Base-by-base conservation (phyloP, 2,888 invertebrate genomes). In the Zelleria hepariella region DNA sequence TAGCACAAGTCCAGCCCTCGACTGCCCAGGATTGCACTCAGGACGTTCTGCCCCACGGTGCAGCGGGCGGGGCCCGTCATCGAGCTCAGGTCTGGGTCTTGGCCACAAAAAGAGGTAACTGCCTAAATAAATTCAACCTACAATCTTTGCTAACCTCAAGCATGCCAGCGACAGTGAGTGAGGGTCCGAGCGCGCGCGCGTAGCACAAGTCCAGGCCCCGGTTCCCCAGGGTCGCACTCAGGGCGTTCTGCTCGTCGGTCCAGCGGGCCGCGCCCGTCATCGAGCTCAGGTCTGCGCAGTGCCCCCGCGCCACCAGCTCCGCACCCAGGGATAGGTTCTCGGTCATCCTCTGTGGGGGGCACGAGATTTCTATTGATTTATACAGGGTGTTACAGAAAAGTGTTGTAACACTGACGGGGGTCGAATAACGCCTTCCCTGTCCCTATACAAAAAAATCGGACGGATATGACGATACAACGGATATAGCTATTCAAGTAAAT, bases 151-250 rank as follows among this genome's bases (percentile, higher is more conserved):
- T 47, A 18, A 85, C 87, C 78, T 88, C 88, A 2, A 88, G 72
- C 86, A 87, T 82, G 23, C 83, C 82, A 49, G 86, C 82, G 6
- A 86, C 81, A 0, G 86, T 83, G n/a, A 88, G 76, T 57, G 75
- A 81, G 0, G 87, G 87, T 42, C 74, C 78, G 58, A 88, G 68
- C 20, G 72, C 78, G 21, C 78, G 73, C 1, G 86, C 85, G 62
- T 83, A 88, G 68, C 86, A 88, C 21, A 88, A 65, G 61, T 88
- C 88, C 4, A 88, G 70, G 2, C 87, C 88, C 3, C 87, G 72
- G 67, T 83, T 87, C 52, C 88, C 88, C n/a, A 86, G 73, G 1
- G 88, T 87, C n/a, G 77, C 85, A 63, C 86, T 86, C 48, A 86
- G 57, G 1, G 85, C 75, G 61, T 83, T 78, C n/a, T 78, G 64